These are phyloP conservation scores for Cyrtorhinus lividipennis DNA, from an alignment of 1,140 invertebrate genomes.

Conservation along the genomic window DNA sequence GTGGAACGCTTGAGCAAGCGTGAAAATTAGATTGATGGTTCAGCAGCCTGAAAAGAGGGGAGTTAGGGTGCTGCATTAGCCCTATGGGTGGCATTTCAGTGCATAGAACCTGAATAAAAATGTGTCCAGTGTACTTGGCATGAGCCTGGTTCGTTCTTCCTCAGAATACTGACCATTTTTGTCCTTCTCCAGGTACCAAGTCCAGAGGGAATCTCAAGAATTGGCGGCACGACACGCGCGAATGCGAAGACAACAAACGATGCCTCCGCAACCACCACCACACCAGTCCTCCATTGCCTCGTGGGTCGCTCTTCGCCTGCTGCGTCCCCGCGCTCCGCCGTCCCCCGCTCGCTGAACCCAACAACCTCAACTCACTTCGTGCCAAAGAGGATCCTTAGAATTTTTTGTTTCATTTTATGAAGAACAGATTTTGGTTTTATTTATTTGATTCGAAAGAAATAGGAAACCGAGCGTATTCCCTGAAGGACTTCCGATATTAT, in stretches of 20 bases:
- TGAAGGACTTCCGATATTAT: not conserved
- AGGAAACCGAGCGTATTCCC: no score
- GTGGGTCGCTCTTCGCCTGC: slow-evolving; percentile 53
- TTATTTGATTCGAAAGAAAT: not conserved
- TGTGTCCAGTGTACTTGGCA: no score
- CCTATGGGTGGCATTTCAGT: no score
- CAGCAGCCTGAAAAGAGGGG: no score
- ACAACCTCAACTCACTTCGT: slow-evolving; percentile 19
- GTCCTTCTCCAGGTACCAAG: slow-evolving; percentile 39
- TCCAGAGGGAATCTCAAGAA: slow-evolving; percentile 44
- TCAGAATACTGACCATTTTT: not conserved
- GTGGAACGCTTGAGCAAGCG: no score
- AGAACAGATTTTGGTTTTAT: no score
- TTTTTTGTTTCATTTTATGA: slow-evolving; percentile 6
- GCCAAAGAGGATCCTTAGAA: slow-evolving; percentile 20
- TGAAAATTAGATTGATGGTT: no score
- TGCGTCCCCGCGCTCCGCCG: slow-evolving; percentile 36
- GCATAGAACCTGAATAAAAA: no score
- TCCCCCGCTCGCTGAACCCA: slow-evolving; percentile 11
- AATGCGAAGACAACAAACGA: slow-evolving; percentile 29
- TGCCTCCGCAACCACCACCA: slow-evolving; percentile 26
- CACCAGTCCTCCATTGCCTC: slow-evolving; percentile 38
- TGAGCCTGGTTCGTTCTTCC: no score
- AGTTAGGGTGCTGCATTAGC: no score
- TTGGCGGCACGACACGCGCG: slow-evolving; percentile 19